Evolutionary conservation across 2,113 vertebrate genomes (phyloP).

Genomic region (Naja naja): DNA sequence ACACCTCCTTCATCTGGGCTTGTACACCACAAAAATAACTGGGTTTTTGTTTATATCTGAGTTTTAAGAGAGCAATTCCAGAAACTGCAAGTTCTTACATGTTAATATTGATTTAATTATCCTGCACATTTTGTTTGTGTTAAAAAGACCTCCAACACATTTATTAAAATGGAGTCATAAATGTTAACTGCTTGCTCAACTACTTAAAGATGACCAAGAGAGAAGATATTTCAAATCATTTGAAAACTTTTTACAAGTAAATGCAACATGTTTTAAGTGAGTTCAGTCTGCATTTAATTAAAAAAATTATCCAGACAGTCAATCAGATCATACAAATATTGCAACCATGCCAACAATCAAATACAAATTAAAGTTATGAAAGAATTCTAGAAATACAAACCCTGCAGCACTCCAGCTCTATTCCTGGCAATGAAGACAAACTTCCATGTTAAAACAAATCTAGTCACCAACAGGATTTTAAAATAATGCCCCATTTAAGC

Average conservation of each 20-base stretch:
- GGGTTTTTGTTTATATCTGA: slow-evolving; percentile 60
- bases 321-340: slow-evolving; percentile 32
- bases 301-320: slow-evolving; percentile 40
- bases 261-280: slow-evolving; percentile 26
- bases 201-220: slow-evolving; percentile 25
- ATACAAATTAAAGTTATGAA: slow-evolving; percentile 49
- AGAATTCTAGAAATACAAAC: slow-evolving; percentile 52
- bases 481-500: slow-evolving; percentile 11
- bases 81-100: slow-evolving; percentile 59
- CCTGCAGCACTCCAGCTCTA: slow-evolving; percentile 9
- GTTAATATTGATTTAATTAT: slow-evolving; percentile 60
- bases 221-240: slow-evolving; percentile 39
- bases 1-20: slow-evolving; percentile 37
- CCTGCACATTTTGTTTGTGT: slow-evolving; percentile 33
- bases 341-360: slow-evolving; percentile 54
- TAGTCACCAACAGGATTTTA: slow-evolving; percentile 21
- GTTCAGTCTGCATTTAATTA: slow-evolving; percentile 44
- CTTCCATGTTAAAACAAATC: slow-evolving; percentile 27
- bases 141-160: slow-evolving; percentile 35
- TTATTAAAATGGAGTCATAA: slow-evolving; percentile 36
- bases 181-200: slow-evolving; percentile 32
- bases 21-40: slow-evolving; percentile 52
- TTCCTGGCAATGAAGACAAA: slow-evolving; percentile 33
- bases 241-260: slow-evolving; percentile 26
- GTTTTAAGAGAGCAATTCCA: slow-evolving; percentile 64